These are phyloP conservation scores for Pantherophis guttatus DNA, from an alignment of 2,113 vertebrate genomes.

Conservation along the genomic window DNA sequence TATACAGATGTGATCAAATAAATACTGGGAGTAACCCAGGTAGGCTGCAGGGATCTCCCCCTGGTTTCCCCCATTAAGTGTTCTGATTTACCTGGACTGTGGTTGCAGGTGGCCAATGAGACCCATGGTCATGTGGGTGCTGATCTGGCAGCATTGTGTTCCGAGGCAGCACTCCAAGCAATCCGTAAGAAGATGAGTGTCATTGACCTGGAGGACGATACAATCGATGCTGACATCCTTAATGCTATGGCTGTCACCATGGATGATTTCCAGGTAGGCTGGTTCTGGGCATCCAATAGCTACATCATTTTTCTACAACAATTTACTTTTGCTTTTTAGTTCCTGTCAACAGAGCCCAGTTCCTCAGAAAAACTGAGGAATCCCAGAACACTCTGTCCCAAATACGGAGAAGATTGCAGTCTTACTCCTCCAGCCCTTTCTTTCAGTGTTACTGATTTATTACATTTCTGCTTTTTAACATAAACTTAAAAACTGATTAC, in stretches of 20 bases:
- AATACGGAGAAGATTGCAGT: background rate
- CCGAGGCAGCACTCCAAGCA: constrained; percentile 95
- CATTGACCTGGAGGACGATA: constrained; percentile 97
- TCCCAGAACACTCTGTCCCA: background rate
- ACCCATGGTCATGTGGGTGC: constrained; percentile 98
- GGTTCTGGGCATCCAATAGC: background rate
- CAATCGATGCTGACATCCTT: constrained; percentile 98
- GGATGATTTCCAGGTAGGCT: constrained; percentile 97
- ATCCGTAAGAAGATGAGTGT: constrained; percentile 99
- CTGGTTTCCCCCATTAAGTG: background rate
- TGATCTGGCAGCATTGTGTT: constrained; percentile 96
- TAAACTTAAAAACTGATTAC: constrained; percentile 98
- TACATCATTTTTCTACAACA: background rate
- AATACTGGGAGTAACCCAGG: background rate
- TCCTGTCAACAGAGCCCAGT: background rate
- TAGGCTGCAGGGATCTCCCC: background rate
- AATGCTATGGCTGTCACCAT: constrained; percentile 97
- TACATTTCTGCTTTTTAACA: constrained; percentile 98
- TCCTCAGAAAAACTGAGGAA: background rate
- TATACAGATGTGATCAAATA: background rate
- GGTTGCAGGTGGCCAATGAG: constrained; percentile 90
- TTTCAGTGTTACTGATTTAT: constrained; percentile 99
- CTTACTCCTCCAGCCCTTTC: constrained; percentile 73
- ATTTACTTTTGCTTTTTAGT: background rate
- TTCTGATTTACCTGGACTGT: background rate